These are phyloP conservation scores for Pseudachorutes palmiensis DNA, from an alignment of 1,140 invertebrate genomes.

Conservation along the genomic window DNA sequence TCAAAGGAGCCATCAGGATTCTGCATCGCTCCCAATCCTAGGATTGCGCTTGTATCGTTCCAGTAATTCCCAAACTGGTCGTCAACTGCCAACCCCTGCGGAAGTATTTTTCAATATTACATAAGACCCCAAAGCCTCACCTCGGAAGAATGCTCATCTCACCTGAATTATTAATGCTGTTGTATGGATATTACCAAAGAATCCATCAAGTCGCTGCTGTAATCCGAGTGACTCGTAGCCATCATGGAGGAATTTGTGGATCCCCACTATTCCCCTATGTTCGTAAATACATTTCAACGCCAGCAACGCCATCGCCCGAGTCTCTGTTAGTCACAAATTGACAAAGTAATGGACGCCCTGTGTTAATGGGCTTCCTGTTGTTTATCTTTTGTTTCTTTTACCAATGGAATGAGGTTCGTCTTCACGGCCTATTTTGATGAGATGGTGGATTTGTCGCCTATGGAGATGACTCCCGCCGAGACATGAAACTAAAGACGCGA, in stretches of 20 bases:
- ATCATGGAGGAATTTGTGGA: conserved; percentile 64
- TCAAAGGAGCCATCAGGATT: conserved; percentile 66
- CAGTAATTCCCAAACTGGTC: conserved; percentile 55
- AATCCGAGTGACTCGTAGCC: conserved; percentile 63
- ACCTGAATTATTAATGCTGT: conserved; percentile 70
- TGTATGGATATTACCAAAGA: conserved; percentile 70
- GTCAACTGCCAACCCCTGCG: conserved; percentile 58
- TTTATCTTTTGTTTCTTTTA: too few species aligned
- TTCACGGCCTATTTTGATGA: conserved; percentile 57
- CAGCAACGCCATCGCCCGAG: conserved; percentile 71
- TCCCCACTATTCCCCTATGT: conserved; percentile 66
- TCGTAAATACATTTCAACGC: conserved; percentile 74
- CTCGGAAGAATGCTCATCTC: too few species aligned
- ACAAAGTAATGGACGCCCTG: conserved; percentile 3
- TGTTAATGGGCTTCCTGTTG: too few species aligned
- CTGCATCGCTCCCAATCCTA: conserved; percentile 63
- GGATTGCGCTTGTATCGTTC: conserved; percentile 64
- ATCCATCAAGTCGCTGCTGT: conserved; percentile 66
- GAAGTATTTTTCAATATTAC: too few species aligned
- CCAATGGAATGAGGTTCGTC: background rate
- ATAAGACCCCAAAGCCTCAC: too few species aligned
- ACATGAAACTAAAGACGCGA: conserved; percentile 60
- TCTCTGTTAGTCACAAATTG: conserved; percentile 49
- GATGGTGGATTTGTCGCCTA: conserved; percentile 63
- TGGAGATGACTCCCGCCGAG: conserved; percentile 69